Base-by-base conservation (phyloP, 1,140 invertebrate genomes). In the Drosophila parvula region DNA sequence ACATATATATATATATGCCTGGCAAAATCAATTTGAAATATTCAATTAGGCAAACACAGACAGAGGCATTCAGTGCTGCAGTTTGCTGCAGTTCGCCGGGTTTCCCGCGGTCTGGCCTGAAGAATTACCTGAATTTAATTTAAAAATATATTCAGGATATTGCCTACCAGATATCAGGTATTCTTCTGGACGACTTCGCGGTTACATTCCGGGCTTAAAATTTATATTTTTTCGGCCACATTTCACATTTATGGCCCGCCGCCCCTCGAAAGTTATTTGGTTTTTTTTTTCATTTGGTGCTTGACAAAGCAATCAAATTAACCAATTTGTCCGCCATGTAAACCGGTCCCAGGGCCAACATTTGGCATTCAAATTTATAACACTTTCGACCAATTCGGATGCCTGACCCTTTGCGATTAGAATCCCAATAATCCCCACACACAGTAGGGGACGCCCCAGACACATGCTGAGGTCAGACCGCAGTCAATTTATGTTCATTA, bases 401-500 rank as follows among this genome's bases (percentile, higher is more conserved):
- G 64, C 34, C 64, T 80, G 71, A 48, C 50, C 56, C 44, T 40
- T 43, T 56, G 56, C 62, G 69, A 81, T 81, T 81, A 77, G 57
- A 67, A 50, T 47, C 58, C 50, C 69, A 71, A 73, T 61, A 73
- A 71, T 61, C 68, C 63, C 41, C 44, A 55, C 32, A 73, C 38
- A 48, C 45, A 11, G 22, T 27, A 3, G 12, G 8, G 9, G 10
- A 6, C 32, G 27, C 38, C 47, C 47, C 38, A 6, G 30, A 50
- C 71, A 45, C 60, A 57, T 50, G 40, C 53, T 65, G 71, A 43
- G 70, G 73, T 64, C 73, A 67, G 44, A 30, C 51, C 55, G 36
- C 62, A 61, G 58, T 60, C 64, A 75, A 81, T 75, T 86, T 74
- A 59, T 84, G 63, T 78, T 74, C 64, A 82, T 82, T 86, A 82